phyloP scores from a whole-genome alignment of 2,888 invertebrate species.

The Eupeodes luniger region DNA sequence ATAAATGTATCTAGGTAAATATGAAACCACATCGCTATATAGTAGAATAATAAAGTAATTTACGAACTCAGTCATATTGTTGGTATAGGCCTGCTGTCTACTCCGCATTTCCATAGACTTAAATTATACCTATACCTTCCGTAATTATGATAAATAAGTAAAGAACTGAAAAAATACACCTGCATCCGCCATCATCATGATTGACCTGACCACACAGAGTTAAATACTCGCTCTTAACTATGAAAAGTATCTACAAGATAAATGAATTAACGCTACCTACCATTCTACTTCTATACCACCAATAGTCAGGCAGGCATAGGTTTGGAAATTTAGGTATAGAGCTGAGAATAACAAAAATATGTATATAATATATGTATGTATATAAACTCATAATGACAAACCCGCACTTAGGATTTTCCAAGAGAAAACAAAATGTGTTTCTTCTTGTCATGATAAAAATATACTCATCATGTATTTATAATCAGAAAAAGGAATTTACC shows the following conservation, averaged over 20 bases:
- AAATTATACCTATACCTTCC: background rate
- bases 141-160: conserved; percentile 20
- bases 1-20: background rate
- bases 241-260: conserved; percentile 40
- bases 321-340: background rate
- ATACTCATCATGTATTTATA: background rate
- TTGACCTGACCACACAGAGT: conserved; percentile 59
- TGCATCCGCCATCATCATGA: conserved; percentile 50
- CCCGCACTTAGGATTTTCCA: conserved; percentile 30
- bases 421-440: conserved; percentile 6
- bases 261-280: conserved; percentile 55
- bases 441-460: background rate
- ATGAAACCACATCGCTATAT: conserved; percentile 3
- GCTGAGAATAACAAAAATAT: background rate
- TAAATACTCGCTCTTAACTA: conserved; percentile 34
- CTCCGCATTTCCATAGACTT: conserved; percentile 4
- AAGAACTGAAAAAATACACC: conserved; percentile 42
- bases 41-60: conserved; percentile 35
- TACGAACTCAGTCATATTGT: background rate
- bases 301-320: no score
- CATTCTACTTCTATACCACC: no score
- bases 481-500: background rate
- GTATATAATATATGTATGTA: no score
- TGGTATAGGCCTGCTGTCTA: background rate
- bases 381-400: conserved; percentile 26